Evolutionary conservation across 2,113 vertebrate genomes (phyloP).

Genomic region (Lamprologus speciosus): DNA sequence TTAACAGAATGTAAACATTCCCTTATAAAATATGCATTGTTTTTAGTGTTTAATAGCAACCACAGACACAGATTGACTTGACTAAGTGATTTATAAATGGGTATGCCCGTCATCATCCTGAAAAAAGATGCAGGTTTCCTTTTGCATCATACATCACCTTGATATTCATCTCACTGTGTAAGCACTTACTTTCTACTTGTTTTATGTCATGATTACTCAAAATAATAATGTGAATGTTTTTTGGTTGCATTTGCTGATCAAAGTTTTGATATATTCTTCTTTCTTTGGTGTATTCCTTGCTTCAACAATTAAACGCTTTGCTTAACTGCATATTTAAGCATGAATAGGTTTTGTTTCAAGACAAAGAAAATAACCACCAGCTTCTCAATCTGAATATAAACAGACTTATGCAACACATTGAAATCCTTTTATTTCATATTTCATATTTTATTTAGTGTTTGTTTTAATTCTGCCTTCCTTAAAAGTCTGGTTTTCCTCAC

Average conservation of each 20-base stretch:
- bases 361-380: not conserved
- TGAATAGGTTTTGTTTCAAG: not conserved
- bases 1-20: not conserved
- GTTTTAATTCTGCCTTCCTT: not conserved
- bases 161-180: not conserved
- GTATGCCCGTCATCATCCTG: not conserved
- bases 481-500: not conserved
- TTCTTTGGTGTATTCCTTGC: not conserved
- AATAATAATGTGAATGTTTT: accelerated
- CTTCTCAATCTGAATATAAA: not conserved
- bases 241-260: not conserved
- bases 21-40: not conserved
- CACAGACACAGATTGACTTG: not conserved
- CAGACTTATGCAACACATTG: not conserved
- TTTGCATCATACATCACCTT: not conserved
- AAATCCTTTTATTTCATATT: not conserved
- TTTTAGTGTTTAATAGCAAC: not conserved
- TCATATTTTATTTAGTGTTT: not conserved
- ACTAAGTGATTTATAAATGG: not conserved
- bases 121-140: not conserved
- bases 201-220: not conserved
- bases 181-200: not conserved
- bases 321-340: not conserved
- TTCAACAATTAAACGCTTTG: not conserved
- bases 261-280: not conserved